These are phyloP conservation scores for Scaptomyza polygonia DNA, from an alignment of 2,888 invertebrate species.

Conservation along the genomic window DNA sequence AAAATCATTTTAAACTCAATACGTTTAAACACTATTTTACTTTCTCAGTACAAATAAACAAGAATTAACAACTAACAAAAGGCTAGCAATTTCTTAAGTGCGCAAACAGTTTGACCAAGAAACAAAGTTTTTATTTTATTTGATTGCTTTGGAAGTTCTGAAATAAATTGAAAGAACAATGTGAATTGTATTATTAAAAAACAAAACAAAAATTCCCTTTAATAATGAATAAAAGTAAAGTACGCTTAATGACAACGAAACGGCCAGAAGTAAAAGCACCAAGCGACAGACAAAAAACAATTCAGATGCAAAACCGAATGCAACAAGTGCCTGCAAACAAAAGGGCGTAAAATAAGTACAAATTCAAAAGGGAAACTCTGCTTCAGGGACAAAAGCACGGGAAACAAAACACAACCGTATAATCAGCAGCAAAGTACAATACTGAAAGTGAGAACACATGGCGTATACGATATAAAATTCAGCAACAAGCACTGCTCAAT, in stretches of 20 bases:
- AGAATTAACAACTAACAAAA: neutral
- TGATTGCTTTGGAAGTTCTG: slow-evolving; percentile 30
- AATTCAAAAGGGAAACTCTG: slow-evolving; percentile 44
- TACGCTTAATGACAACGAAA: slow-evolving; percentile 18
- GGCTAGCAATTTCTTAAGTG: slow-evolving; percentile 28
- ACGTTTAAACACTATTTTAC: neutral
- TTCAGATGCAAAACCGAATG: slow-evolving; percentile 35
- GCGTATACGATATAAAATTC: slow-evolving; percentile 39
- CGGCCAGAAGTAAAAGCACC: slow-evolving; percentile 14
- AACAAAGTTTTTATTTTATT: slow-evolving; percentile 29
- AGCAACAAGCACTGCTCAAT: slow-evolving; percentile 44
- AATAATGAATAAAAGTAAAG: slow-evolving; percentile 41
- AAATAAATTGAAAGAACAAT: slow-evolving; percentile 21
- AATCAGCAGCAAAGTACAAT: slow-evolving; percentile 16
- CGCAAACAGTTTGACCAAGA: slow-evolving; percentile 8
- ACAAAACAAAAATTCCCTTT: slow-evolving; percentile 18
- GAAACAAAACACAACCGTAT: slow-evolving; percentile 1
- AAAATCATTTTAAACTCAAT: neutral
- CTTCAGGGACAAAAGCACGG: slow-evolving; percentile 31
- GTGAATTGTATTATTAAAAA: slow-evolving; percentile 41
- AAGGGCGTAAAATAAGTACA: slow-evolving; percentile 46
- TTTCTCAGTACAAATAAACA: neutral
- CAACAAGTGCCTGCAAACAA: slow-evolving; percentile 57
- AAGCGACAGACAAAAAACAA: slow-evolving; percentile 17
- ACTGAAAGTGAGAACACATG: slow-evolving; percentile 36